Conservation (phyloP, 1,140 invertebrate species). For the Leptinotarsa defecta region DNA sequence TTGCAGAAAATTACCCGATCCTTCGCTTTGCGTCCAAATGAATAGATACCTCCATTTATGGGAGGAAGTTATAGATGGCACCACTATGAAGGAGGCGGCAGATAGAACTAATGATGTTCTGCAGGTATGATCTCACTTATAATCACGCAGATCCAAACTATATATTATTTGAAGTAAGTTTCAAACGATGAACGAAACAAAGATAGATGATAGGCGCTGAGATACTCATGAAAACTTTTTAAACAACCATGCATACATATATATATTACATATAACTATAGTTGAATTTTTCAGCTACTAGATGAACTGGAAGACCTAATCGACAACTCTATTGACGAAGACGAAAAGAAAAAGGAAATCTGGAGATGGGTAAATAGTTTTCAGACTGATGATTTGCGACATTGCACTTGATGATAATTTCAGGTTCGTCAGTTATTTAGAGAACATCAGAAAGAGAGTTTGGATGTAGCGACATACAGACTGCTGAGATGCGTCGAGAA, state of each 20-base stretch:
- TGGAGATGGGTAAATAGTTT: slow-evolving; percentile 56
- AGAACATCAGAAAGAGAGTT: slow-evolving; percentile 56
- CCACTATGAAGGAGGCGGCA: slow-evolving; percentile 55
- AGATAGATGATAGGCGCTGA: no score
- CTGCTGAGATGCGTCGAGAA: slow-evolving; percentile 61
- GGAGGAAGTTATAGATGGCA: slow-evolving; percentile 58
- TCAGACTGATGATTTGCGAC: background rate
- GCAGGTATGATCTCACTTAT: slow-evolving; percentile 43
- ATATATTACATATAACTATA: no score
- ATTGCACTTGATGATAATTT: background rate
- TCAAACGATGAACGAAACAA: no score
- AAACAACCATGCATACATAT: no score
- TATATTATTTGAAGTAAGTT: no score
- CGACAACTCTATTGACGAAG: slow-evolving; percentile 35
- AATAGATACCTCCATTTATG: slow-evolving; percentile 68
- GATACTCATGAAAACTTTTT: no score
- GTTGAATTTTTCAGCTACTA: slow-evolving; percentile 54
- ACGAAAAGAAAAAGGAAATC: slow-evolving; percentile 48
- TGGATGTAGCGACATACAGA: slow-evolving; percentile 60
- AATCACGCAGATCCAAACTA: no score
- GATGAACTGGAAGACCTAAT: slow-evolving; percentile 56
- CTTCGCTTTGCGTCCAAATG: slow-evolving; percentile 61
- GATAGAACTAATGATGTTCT: slow-evolving; percentile 56
- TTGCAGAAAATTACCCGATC: slow-evolving; percentile 69
- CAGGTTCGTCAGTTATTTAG: slow-evolving; percentile 58